phyloP scores from a whole-genome alignment of 2,888 invertebrate species.

The Chymomyza procnemis region DNA sequence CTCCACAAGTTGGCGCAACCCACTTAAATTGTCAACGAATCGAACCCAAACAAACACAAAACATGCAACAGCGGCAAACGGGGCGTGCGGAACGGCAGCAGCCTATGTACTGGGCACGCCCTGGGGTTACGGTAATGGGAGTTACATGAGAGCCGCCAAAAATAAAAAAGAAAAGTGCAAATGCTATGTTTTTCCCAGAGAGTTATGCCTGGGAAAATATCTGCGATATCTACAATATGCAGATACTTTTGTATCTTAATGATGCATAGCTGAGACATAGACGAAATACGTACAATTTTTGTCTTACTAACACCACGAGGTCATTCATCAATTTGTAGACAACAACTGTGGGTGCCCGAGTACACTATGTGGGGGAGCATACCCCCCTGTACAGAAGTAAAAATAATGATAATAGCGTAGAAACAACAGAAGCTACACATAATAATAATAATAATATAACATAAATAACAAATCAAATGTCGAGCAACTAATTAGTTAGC shows the following conservation, averaged over 20 bases:
- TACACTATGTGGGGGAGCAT: background rate
- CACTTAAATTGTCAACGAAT: conserved; percentile 46
- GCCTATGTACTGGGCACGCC: conserved; percentile 48
- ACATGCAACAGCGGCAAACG: conserved; percentile 27
- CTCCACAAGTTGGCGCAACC: conserved; percentile 49
- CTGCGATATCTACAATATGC: conserved; percentile 18
- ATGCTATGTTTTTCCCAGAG: conserved; percentile 54
- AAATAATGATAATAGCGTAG: conserved; percentile 20
- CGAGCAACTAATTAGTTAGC: conserved; percentile 53
- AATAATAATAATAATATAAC: conserved; percentile 25
- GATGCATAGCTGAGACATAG: conserved; percentile 24
- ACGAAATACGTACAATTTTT: conserved; percentile 22
- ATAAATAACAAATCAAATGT: conserved; percentile 60
- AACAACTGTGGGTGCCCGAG: background rate
- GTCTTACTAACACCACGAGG: conserved; percentile 41
- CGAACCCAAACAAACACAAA: conserved; percentile 27
- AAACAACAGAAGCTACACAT: conserved; percentile 3
- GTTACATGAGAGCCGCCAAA: conserved; percentile 42
- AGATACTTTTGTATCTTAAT: conserved; percentile 46
- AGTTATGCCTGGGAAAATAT: conserved; percentile 44
- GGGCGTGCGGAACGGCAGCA: conserved; percentile 57
- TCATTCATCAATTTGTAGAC: conserved; percentile 61
- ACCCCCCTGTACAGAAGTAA: background rate
- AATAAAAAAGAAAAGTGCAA: conserved; percentile 40
- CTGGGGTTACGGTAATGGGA: conserved; percentile 6